These are phyloP conservation scores for Elephas maximus DNA, from an alignment of 2,113 vertebrate genomes.

Conservation along the genomic window DNA sequence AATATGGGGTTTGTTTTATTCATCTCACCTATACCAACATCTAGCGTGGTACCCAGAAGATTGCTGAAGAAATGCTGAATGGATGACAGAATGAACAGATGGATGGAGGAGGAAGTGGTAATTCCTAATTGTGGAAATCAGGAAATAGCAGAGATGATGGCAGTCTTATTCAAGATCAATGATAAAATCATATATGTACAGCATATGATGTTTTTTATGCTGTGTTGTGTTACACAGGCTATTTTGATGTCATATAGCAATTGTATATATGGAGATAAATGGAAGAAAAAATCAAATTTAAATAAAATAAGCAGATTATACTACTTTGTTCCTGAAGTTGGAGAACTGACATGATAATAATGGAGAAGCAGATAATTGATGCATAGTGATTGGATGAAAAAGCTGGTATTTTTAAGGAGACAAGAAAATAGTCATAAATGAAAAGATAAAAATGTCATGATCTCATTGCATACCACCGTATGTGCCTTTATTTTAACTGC, in stretches of 20 bases:
- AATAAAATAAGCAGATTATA: slow-evolving; percentile 1
- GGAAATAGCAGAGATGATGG: neutral
- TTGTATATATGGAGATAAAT: neutral
- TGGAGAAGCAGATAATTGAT: neutral
- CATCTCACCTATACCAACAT: neutral
- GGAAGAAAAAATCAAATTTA: neutral
- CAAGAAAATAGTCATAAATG: neutral
- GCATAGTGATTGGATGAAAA: neutral
- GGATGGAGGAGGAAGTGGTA: neutral
- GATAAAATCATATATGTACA: neutral
- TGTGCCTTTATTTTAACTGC: slow-evolving; percentile 38
- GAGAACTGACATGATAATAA: neutral
- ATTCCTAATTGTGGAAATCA: neutral
- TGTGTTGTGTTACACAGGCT: neutral
- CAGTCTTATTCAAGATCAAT: neutral
- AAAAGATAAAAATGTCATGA: neutral
- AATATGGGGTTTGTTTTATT: neutral
- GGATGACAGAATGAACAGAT: neutral
- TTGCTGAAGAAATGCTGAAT: neutral
- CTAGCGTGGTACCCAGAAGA: neutral
- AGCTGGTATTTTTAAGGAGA: neutral
- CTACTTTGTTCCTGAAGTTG: neutral
- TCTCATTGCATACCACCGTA: neutral
- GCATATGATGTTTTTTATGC: neutral
- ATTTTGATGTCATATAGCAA: neutral